Evolutionary conservation across 2,888 invertebrate species (phyloP), one percentile per base, ranked within the genome.

Genomic region (Pollenia amentaria): DNA sequence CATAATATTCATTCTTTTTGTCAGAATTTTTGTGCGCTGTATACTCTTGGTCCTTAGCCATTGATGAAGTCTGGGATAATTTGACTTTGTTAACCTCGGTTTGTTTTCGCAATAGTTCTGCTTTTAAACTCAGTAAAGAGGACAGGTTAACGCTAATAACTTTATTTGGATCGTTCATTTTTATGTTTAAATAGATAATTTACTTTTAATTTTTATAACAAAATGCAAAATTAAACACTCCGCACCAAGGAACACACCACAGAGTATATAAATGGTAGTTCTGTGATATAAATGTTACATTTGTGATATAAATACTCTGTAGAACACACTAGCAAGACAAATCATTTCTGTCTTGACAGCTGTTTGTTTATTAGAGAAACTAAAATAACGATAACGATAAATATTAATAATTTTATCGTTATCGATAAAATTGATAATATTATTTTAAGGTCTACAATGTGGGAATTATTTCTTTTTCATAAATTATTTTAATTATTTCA

Each of bases 71-170:
- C 2, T 95, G 94, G 1, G 94, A 90, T 38, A 94, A 93, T 90
- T 96, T 97, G 8, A 95, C 95, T 90, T 95, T 95, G 81, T 94
- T 94, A 1, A 97, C 96, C 93, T 98, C 98, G 89, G 97, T 96
- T 93, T 98, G 97, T 93, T 98, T 98, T 87, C 96, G 95, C 64
- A 97, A 92, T 16, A 99, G 94, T 93, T 99, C 98, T 0, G 98
- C 98, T 94, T 98, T 98, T 85, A 99, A 94, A 90, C 96, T 97
- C n/a, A 97, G 93, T 72, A 97, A 91, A 95, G 93, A 93, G 0
- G 93, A 93, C n/a, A 93, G 89, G 88, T 93, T 93, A 0, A 93
- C 93, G 62, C 91, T 91, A 10, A 93, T 93, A n/a, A 91, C 90
- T 89, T 93, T 93, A 88, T 91, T 93, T 46, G 93, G 93, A 89